These are phyloP conservation scores for Triplophysa bombifrons DNA, from an alignment of 2,797 vertebrate genomes.

Conservation along the genomic window DNA sequence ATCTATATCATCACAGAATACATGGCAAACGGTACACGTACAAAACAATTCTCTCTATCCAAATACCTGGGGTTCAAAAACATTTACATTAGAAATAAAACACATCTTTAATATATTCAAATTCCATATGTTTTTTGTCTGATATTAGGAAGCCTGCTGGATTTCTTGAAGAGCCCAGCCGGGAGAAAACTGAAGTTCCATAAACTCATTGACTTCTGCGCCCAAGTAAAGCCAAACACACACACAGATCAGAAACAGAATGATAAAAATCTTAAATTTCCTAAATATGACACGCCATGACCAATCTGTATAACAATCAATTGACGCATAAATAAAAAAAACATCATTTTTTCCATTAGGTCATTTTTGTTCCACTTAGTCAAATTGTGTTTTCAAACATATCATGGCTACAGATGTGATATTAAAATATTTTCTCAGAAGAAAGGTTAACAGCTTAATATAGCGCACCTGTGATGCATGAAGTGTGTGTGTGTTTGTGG, in stretches of 20 bases:
- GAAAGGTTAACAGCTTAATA: conserved; percentile 34
- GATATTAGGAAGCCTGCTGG: conserved; percentile 86
- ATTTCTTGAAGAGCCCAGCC: conserved; percentile 89
- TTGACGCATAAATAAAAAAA: background rate
- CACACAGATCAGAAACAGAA: no score
- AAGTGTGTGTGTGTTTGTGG: conserved; percentile 49
- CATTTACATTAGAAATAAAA: background rate
- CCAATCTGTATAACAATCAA: background rate
- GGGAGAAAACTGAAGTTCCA: conserved; percentile 82
- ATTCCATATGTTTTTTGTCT: background rate
- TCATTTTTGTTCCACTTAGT: background rate
- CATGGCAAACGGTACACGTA: conserved; percentile 87
- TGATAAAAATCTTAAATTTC: no score
- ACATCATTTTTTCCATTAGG: background rate
- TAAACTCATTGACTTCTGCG: conserved; percentile 94
- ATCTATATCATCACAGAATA: conserved; percentile 96
- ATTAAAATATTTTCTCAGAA: conserved; percentile 34
- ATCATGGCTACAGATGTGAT: background rate
- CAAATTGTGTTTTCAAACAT: conserved; percentile 21
- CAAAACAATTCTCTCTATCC: background rate
- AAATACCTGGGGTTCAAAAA: no score
- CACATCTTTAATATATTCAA: background rate
- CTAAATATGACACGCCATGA: no score
- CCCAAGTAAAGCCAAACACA: conserved; percentile 80
- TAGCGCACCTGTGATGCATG: conserved; percentile 50